These are phyloP conservation scores for Caenorhabditis parvicauda DNA, from an alignment of 2,888 invertebrate species.

Conservation along the genomic window DNA sequence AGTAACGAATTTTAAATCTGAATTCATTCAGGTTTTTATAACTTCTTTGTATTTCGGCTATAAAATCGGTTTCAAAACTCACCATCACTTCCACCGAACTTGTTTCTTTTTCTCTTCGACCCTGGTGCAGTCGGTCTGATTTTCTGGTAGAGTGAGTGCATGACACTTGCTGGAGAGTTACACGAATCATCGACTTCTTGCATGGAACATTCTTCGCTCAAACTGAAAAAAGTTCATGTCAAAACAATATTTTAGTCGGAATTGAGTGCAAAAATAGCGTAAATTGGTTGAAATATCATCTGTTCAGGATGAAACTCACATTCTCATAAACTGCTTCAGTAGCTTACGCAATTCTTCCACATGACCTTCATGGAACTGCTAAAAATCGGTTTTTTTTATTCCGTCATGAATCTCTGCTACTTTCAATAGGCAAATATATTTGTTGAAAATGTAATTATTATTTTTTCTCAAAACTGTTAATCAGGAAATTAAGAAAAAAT, in stretches of 20 bases:
- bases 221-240: no score
- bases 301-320: constrained; percentile 16
- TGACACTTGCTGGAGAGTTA: constrained; percentile 22
- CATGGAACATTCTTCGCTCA: no score
- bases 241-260: no score
- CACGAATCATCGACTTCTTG: no score
- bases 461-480: not conserved
- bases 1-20: no score
- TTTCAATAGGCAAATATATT: constrained; percentile 3
- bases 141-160: constrained; percentile 26
- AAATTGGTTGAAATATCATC: no score
- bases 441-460: not conserved
- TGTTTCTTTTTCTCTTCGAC: constrained; percentile 28
- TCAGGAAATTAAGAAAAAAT: no score
- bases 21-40: no score
- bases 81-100: constrained; percentile 46
- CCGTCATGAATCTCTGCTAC: not conserved
- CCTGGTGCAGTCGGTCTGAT: constrained; percentile 22
- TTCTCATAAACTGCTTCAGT: constrained; percentile 34
- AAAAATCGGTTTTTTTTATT: not conserved
- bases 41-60: no score
- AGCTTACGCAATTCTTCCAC: constrained; percentile 38
- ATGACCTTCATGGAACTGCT: constrained; percentile 36
- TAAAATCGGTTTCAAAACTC: constrained; percentile 1
- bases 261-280: no score